These are phyloP conservation scores for Hippoglossus stenolepis DNA, from an alignment of 2,113 vertebrate genomes.

Conservation along the genomic window DNA sequence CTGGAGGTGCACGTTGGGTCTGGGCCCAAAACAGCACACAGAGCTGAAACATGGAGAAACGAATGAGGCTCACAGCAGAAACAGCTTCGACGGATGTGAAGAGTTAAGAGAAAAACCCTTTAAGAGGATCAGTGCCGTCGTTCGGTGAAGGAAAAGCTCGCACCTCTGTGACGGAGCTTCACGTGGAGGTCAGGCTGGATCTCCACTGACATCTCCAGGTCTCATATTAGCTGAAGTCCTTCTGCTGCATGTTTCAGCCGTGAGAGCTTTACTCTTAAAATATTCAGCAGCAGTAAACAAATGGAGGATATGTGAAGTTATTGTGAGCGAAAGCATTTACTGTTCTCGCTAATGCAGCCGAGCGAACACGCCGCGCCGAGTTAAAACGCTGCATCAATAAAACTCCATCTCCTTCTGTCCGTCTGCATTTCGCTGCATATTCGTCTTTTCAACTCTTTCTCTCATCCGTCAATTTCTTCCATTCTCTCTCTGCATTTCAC, in stretches of 20 bases:
- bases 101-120: too few relatives aligned
- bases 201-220: neutral
- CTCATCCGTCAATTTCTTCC: conserved; percentile 15
- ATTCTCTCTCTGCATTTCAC: conserved; percentile 6
- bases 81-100: too few relatives aligned
- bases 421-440: conserved; percentile 18
- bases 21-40: too few relatives aligned
- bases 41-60: too few relatives aligned
- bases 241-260: conserved; percentile 20
- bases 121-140: too few relatives aligned
- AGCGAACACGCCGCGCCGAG: neutral
- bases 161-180: too few relatives aligned
- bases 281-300: conserved; percentile 61
- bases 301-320: conserved; percentile 39
- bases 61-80: too few relatives aligned
- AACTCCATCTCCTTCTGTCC: conserved; percentile 47
- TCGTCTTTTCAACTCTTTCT: conserved; percentile 32
- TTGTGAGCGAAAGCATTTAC: conserved; percentile 61
- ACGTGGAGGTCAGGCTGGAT: too few relatives aligned
- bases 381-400: conserved; percentile 60
- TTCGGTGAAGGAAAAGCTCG: too few relatives aligned
- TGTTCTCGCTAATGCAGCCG: conserved; percentile 54
- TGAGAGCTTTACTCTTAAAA: conserved; percentile 66
- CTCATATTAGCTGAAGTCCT: neutral
- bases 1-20: too few relatives aligned